Conservation (phyloP, 2,797 vertebrate species). For the Mareca strepera region DNA sequence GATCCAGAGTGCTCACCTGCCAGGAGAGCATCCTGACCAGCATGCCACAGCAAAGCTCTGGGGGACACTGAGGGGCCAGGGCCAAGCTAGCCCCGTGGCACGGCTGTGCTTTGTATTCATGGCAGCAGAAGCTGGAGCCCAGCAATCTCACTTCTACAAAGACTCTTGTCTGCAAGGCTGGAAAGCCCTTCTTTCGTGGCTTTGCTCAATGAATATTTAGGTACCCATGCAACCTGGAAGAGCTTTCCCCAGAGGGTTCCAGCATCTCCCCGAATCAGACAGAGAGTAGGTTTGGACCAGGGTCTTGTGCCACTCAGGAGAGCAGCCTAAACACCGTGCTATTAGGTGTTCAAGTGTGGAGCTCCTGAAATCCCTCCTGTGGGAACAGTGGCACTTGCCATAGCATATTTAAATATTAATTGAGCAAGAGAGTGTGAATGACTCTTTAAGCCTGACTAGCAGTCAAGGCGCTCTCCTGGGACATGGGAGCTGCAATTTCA, state of each 20-base stretch:
- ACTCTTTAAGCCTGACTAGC: slow-evolving; percentile 68
- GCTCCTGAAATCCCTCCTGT: slow-evolving; percentile 35
- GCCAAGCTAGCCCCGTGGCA: neutral
- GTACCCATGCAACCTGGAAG: slow-evolving; percentile 17
- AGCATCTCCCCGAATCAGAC: neutral
- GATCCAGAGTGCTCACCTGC: rapidly evolving
- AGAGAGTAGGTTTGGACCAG: neutral
- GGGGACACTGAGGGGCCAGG: neutral
- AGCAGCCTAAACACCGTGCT: neutral
- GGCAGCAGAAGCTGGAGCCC: neutral
- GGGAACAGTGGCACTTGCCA: slow-evolving; percentile 60
- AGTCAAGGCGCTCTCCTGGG: slow-evolving; percentile 49
- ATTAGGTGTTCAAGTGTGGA: slow-evolving; percentile 23
- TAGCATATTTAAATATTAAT: slow-evolving; percentile 71
- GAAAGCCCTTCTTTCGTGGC: neutral
- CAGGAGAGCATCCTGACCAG: neutral
- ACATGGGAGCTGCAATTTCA: slow-evolving; percentile 22
- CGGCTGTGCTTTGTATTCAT: neutral
- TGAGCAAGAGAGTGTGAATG: slow-evolving; percentile 68
- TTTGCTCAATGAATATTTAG: slow-evolving; percentile 53
- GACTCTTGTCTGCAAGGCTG: rapidly evolving
- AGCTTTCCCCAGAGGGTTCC: neutral
- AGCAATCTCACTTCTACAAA: rapidly evolving
- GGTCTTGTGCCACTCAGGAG: slow-evolving; percentile 29
- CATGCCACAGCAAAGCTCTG: neutral